phyloP scores from a whole-genome alignment of 2,888 invertebrate genomes.

The Melinaea menophilus region DNA sequence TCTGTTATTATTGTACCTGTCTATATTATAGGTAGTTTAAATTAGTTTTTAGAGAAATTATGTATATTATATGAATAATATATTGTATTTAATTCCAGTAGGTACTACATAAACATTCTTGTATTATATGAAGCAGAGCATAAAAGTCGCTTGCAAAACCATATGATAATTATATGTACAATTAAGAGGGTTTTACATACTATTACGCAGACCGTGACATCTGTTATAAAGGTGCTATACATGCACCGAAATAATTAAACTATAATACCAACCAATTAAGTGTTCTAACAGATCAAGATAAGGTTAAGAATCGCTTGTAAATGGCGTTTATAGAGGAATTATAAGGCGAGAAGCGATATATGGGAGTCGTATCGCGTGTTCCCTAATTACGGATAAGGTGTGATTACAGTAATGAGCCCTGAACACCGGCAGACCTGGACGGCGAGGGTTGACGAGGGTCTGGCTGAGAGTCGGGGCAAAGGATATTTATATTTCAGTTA shows the following conservation, averaged over 20 bases:
- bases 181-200: constrained; percentile 1
- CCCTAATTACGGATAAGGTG: constrained; percentile 42
- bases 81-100: not conserved
- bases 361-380: constrained; percentile 31
- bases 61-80: no score
- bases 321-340: constrained; percentile 3
- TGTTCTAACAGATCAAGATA: not conserved
- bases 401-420: constrained; percentile 40
- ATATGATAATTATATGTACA: not conserved
- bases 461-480: not conserved
- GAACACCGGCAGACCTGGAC: constrained; percentile 29
- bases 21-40: no score
- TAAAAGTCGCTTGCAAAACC: not conserved
- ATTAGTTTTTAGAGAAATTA: no score
- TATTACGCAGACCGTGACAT: constrained; percentile 1
- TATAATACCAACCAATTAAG: not conserved
- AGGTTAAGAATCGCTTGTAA: not conserved
- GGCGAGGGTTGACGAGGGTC: constrained; percentile 2
- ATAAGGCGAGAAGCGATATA: constrained; percentile 24
- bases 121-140: not conserved
- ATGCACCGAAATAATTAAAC: constrained; percentile 4
- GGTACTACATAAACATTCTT: not conserved
- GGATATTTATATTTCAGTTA: not conserved
- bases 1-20: no score
- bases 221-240: constrained; percentile 1